Evolutionary conservation across 2,797 vertebrate genomes (phyloP).

Genomic region (Catamblyrhynchus diadema): DNA sequence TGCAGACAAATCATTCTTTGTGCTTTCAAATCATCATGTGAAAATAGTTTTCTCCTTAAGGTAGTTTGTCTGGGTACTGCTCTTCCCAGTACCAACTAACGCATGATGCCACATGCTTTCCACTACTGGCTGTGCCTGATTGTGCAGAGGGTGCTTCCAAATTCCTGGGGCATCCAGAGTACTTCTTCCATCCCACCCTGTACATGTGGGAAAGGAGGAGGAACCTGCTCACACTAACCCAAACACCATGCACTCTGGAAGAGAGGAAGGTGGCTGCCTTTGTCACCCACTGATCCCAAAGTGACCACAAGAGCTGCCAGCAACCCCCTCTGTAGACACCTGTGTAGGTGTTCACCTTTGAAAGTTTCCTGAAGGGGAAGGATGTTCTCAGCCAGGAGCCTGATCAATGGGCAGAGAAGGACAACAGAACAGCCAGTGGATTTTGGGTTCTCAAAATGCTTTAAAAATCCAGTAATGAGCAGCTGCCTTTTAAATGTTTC

Average conservation of each 20-base stretch:
- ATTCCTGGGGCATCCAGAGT: background rate
- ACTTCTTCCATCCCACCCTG: background rate
- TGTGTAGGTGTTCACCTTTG: background rate
- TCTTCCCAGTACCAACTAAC: background rate
- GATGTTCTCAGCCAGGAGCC: background rate
- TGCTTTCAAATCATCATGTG: background rate
- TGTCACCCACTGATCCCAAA: background rate
- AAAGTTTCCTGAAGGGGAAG: background rate
- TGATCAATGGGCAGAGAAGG: background rate
- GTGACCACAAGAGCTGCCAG: background rate
- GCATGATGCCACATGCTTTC: background rate
- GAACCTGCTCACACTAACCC: background rate
- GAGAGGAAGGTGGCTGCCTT: background rate
- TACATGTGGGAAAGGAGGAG: background rate
- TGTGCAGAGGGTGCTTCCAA: background rate
- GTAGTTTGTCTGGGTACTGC: background rate
- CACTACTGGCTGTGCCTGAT: background rate
- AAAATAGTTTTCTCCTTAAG: background rate
- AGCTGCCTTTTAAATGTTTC: background rate
- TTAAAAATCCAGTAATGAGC: background rate
- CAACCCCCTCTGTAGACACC: background rate
- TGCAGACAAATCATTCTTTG: background rate
- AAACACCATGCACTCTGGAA: accelerated
- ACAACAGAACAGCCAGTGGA: background rate
- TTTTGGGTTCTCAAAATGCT: background rate